Conservation (phyloP, 1,140 invertebrate species). For the Drosophila willistoni region DNA sequence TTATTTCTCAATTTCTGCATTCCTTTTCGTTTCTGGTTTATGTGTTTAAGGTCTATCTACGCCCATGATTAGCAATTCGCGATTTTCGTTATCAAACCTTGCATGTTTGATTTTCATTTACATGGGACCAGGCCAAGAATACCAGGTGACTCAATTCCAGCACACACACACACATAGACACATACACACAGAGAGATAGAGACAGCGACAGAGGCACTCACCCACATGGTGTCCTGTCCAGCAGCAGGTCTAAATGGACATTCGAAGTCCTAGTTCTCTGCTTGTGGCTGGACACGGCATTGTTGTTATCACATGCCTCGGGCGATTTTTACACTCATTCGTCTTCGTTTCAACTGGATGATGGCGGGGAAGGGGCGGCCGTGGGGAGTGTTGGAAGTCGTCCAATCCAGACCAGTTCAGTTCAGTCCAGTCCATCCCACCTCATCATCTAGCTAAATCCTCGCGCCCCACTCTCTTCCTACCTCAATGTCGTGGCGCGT, state of each 20-base stretch:
- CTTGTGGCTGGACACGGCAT: constrained; percentile 53
- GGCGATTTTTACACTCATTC: constrained; percentile 79
- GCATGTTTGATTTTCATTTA: constrained; percentile 83
- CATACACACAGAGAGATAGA: constrained; percentile 7
- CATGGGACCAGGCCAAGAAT: constrained; percentile 73
- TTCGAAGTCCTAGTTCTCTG: constrained; percentile 68
- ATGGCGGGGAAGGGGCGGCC: constrained; percentile 35
- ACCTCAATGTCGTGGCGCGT: constrained; percentile 44
- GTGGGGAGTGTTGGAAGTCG: constrained; percentile 46
- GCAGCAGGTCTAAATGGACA: constrained; percentile 68
- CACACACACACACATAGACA: constrained; percentile 44
- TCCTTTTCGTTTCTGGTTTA: too few relatives aligned
- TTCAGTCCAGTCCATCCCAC: constrained; percentile 7
- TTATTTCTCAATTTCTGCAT: too few relatives aligned
- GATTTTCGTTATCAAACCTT: constrained; percentile 82
- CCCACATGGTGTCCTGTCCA: too few relatives aligned
- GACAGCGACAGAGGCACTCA: too few relatives aligned
- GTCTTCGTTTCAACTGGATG: constrained; percentile 77
- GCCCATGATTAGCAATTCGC: constrained; percentile 43
- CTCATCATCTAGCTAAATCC: not conserved
- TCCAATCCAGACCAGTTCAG: constrained; percentile 33
- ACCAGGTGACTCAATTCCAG: constrained; percentile 76
- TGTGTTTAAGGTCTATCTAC: not conserved
- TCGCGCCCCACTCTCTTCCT: constrained; percentile 20
- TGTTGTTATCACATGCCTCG: constrained; percentile 80